Conservation (phyloP, 2,888 invertebrate species). For the Macrophya alboannulata region DNA sequence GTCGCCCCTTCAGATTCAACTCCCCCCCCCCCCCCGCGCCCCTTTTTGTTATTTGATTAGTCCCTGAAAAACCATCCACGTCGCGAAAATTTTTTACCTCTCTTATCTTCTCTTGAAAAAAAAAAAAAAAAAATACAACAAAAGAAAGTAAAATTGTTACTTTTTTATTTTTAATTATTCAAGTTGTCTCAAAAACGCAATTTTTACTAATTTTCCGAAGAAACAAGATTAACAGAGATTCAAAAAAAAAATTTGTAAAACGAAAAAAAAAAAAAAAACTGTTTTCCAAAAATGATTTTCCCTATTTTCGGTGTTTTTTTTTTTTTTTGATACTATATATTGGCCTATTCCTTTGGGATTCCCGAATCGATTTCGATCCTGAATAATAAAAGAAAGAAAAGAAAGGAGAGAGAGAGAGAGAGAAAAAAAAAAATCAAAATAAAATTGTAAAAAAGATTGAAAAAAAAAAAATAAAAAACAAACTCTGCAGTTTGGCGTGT, state of each 20-base stretch:
- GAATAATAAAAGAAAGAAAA: neutral
- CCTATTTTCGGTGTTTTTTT: constrained; percentile 7
- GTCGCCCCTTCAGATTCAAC: neutral
- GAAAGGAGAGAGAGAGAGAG: neutral
- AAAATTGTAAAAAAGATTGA: neutral
- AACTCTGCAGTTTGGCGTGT: constrained; percentile 28
- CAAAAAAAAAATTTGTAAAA: constrained; percentile 45
- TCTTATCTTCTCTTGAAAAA: neutral
- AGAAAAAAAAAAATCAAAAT: neutral
- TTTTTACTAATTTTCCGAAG: no score
- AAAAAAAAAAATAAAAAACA: neutral
- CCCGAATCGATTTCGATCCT: constrained; percentile 76
- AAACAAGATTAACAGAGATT: neutral
- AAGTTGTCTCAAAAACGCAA: no score
- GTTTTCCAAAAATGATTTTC: neutral
- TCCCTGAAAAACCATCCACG: neutral
- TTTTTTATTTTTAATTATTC: no score
- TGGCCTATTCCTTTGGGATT: constrained; percentile 61
- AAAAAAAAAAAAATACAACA: neutral
- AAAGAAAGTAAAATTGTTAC: no score
- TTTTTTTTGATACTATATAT: constrained; percentile 12
- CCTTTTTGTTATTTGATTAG: constrained; percentile 15
- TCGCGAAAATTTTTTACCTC: neutral
- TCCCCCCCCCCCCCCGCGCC: neutral
- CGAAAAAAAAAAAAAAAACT: constrained; percentile 62